Base-by-base conservation (phyloP, 1,140 invertebrate species). In the Ips typographus region DNA sequence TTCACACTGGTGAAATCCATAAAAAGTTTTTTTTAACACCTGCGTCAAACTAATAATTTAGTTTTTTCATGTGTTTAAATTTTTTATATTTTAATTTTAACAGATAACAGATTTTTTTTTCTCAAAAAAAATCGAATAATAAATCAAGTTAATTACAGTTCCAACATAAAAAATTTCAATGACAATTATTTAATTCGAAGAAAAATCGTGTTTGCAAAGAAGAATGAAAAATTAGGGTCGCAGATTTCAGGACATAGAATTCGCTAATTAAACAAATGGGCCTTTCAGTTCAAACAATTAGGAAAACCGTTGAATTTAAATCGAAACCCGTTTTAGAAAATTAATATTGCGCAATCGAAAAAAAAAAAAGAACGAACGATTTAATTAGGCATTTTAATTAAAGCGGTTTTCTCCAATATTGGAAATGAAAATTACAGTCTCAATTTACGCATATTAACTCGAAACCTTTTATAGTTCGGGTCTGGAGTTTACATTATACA, bases 221-320 rank as follows among this genome's bases (percentile, higher is more conserved):
- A 49, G 44, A 49, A 49, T 49, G 44, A 49, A 49, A 49, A 49
- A 49, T 49, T 49, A 22, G 44, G 3, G 44, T 22, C 44, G 44
- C 44, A 49, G 44, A 49, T 49, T 49, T 49, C 22, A 49, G 44
- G 44, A 49, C 44, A 49, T 49, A 49, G 22, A 49, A 49, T 49
- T 49, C 44, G 44, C 44, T 49, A 49, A 49, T 49, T 49, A 49
- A 49, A 49, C 44, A 49, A 49, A 49, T 49, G 44, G 44, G 22
- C 3, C 44, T 49, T 49, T 49, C 6, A 8, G 44, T 49, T 49
- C 44, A 3, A 49, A 49, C 44, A 49, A 49, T 49, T 49, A 49
- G 44, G 22, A 49, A 22, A 49, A 49, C 3, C 22, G 44, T 49
- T 49, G 44, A 49, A 49, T 49, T 49, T 2, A 22, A 49, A 49